Percentiles rank a stretch among this genome's conserved stretches.
phyloP scores from a whole-genome alignment of 2,888 invertebrate species.

The Xestia xanthographa region DNA sequence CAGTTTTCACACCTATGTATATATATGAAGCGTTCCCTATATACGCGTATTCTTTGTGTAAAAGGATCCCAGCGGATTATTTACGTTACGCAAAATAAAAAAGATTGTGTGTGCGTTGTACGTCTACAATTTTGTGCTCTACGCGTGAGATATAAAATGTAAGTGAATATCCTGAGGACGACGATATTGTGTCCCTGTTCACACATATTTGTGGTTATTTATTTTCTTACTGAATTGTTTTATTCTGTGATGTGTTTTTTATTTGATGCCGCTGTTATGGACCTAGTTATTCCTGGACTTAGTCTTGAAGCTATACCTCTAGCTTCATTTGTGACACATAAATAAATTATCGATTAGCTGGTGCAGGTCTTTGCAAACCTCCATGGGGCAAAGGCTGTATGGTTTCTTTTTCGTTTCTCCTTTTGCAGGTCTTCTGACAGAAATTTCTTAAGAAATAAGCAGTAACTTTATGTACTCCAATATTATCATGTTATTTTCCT shows the following conservation, averaged over 20 bases:
- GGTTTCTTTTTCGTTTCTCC: too few species aligned
- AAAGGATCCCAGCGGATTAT: constrained; percentile 37
- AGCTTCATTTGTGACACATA: neutral
- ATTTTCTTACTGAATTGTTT: constrained; percentile 23
- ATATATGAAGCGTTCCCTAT: neutral
- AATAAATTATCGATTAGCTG: neutral
- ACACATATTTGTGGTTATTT: constrained; percentile 36
- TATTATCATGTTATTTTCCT: too few species aligned
- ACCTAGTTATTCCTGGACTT: neutral
- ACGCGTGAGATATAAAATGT: constrained; percentile 34
- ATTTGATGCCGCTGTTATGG: constrained; percentile 11
- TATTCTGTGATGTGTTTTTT: constrained; percentile 24
- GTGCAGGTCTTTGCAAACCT: neutral
- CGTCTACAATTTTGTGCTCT: constrained; percentile 41
- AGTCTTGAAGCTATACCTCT: neutral
- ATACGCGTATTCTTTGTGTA: constrained; percentile 32
- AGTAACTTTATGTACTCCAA: too few species aligned
- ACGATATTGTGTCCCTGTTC: constrained; percentile 28
- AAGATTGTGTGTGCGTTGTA: constrained; percentile 25
- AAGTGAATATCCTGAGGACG: constrained; percentile 46
- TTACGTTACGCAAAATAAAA: constrained; percentile 30
- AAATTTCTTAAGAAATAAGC: too few species aligned
- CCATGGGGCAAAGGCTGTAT: neutral
- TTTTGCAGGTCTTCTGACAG: too few species aligned
- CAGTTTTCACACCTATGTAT: constrained; percentile 16